Evolutionary conservation across 2,888 invertebrate species (phyloP).

Genomic region (Galerucella pusilla): DNA sequence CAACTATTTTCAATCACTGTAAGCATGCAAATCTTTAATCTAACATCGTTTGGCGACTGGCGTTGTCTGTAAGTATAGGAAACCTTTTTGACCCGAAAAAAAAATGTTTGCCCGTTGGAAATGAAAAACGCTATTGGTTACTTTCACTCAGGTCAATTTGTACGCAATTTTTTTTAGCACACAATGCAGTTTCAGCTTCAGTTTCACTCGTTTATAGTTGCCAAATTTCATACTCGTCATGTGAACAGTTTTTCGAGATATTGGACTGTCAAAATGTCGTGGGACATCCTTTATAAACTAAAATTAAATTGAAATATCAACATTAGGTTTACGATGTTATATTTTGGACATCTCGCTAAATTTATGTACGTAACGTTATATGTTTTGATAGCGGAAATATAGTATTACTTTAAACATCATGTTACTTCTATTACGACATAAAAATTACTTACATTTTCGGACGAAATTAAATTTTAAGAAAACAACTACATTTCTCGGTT

Average conservation of each 20-base stretch:
- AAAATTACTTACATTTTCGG: neutral
- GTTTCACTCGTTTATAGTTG: too few species aligned
- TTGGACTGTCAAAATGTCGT: too few species aligned
- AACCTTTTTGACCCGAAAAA: conserved; percentile 1
- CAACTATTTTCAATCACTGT: conserved; percentile 28
- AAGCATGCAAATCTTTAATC: conserved; percentile 38
- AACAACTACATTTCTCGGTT: neutral
- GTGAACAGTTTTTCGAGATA: too few species aligned
- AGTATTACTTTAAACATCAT: neutral
- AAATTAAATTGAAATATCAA: too few species aligned
- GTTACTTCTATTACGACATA: conserved; percentile 2
- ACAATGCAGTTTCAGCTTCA: too few species aligned
- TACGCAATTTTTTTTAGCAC: too few species aligned
- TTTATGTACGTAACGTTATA: too few species aligned
- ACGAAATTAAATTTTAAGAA: neutral
- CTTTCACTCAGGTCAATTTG: neutral
- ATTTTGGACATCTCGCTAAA: too few species aligned
- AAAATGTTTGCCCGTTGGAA: neutral
- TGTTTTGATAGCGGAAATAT: too few species aligned
- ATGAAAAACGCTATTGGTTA: neutral
- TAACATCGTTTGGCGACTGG: conserved; percentile 44
- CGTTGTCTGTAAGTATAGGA: conserved; percentile 39
- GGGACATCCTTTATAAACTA: too few species aligned
- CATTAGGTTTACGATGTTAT: too few species aligned
- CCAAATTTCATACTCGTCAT: too few species aligned